Evolutionary conservation across 2,797 vertebrate genomes (phyloP), one percentile per base, ranked within the genome.

Genomic region (Rhinella marina): DNA sequence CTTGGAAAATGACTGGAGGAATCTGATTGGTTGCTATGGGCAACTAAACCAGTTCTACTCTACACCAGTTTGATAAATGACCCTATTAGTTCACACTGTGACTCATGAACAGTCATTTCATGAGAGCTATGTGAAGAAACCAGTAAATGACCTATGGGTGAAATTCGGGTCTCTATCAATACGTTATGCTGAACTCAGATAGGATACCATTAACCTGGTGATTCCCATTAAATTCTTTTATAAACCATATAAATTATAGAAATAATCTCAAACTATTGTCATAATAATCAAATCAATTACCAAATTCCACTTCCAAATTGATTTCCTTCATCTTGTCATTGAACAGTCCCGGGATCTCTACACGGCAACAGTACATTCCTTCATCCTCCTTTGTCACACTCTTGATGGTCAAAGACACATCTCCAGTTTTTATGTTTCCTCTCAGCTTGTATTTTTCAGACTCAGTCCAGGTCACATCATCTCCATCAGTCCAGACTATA

Each of bases 401-500:
- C 2, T 11, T 23, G 29, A 84, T 80, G 14, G 52, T 88, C 50
- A 84, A 75, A 29, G 75, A 88, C 56, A 84, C 95, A 0, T 97
- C 91, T 0, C 97, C 97, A 0, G 0, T 0, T 0, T 0, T 0
- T 5, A 95, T 54, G 7, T 91, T 0, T 13, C 95, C 95, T 32
- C 2, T 25, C 29, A 97, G 86, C 21, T 11, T 29, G 87, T 97
- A 97, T 81, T 95, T 95, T 52, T 90, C 90, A 0, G 90, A 90
- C 73, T 85, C 32, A n/a, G 12, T 90, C 78, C 23, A 21, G 52
- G 2, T 92, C 89, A 96, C 90, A 0, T 0, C 64, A 3, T 54
- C 82, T 9, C 95, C 96, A 0, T 97, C 86, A 1, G 94, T 93
- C 59, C 54, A 91, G 91, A 97, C 91, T 83, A 97, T 68, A 73